Conservation (phyloP, 2,888 invertebrate species). For the Petrolisthes cinctipes region DNA sequence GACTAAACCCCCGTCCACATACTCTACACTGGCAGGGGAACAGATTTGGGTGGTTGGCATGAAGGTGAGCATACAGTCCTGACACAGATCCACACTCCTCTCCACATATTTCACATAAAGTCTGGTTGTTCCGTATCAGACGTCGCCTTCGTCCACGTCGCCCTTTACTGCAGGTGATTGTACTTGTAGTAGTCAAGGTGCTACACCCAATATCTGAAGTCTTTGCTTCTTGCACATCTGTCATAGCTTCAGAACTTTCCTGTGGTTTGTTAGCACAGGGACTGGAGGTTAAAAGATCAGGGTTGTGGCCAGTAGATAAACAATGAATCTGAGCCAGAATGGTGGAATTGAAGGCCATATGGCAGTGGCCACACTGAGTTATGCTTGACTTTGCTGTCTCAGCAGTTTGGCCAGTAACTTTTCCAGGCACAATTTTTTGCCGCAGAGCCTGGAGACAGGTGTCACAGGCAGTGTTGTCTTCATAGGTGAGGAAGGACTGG, state of each 20-base stretch:
- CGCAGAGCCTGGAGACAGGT: constrained; percentile 38
- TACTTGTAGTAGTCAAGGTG: not conserved
- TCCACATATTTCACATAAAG: constrained; percentile 35
- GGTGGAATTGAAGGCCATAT: constrained; percentile 30
- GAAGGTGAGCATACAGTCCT: constrained; percentile 44
- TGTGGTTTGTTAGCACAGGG: not conserved
- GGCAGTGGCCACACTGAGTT: constrained; percentile 37
- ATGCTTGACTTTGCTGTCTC: not conserved
- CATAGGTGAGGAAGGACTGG: constrained; percentile 43
- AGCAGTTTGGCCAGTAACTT: not conserved
- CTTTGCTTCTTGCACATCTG: not conserved
- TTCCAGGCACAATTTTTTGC: constrained; percentile 30
- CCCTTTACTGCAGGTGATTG: not conserved
- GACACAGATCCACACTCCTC: constrained; percentile 49
- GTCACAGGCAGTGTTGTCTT: constrained; percentile 54
- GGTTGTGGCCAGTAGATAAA: constrained; percentile 43
- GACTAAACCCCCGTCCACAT: constrained; percentile 43
- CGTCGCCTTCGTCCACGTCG: constrained; percentile 38
- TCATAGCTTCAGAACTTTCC: not conserved
- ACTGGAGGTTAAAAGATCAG: not conserved
- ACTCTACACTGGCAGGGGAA: constrained; percentile 50
- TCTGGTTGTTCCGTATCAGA: constrained; percentile 47
- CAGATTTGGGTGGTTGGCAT: constrained; percentile 34
- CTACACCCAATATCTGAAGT: not conserved
- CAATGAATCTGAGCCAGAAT: constrained; percentile 47